These are phyloP conservation scores for Tachystola acroxantha DNA, from an alignment of 2,888 invertebrate genomes.

Conservation along the genomic window DNA sequence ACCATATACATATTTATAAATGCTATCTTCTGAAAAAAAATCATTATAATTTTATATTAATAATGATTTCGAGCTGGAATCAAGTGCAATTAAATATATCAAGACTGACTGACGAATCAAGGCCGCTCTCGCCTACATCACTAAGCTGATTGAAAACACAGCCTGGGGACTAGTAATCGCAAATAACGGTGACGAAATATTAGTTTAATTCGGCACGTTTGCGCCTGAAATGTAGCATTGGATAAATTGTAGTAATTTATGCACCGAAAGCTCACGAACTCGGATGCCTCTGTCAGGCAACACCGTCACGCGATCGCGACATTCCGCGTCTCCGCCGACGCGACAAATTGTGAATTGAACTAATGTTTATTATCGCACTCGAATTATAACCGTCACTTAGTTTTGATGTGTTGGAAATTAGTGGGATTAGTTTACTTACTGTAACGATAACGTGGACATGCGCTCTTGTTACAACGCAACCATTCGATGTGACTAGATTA, in stretches of 20 bases:
- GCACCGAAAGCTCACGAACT: slow-evolving; percentile 57
- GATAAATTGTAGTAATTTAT: slow-evolving; percentile 54
- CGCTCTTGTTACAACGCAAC: too few species aligned
- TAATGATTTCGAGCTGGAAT: too few species aligned
- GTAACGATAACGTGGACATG: too few species aligned
- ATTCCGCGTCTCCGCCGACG: slow-evolving; percentile 62
- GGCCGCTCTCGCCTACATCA: too few species aligned
- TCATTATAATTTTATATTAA: too few species aligned
- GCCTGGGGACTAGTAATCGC: too few species aligned
- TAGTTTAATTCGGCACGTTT: slow-evolving; percentile 56
- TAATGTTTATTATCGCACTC: slow-evolving; percentile 56
- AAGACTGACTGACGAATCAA: too few species aligned
- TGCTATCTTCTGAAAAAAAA: too few species aligned
- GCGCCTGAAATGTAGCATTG: slow-evolving; percentile 19
- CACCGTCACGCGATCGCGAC: slow-evolving; percentile 64
- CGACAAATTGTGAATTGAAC: slow-evolving; percentile 72
- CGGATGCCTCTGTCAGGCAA: slow-evolving; percentile 43
- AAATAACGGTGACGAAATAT: slow-evolving; percentile 46
- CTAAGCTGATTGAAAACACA: too few species aligned
- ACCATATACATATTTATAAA: too few species aligned
- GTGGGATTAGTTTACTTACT: slow-evolving; percentile 5
- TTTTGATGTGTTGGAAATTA: slow-evolving; percentile 7
- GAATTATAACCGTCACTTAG: slow-evolving; percentile 46
- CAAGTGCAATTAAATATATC: too few species aligned
- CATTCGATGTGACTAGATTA: too few species aligned